These are phyloP conservation scores for Psittacula cyanocephala DNA, from an alignment of 2,113 vertebrate genomes.

Conservation along the genomic window DNA sequence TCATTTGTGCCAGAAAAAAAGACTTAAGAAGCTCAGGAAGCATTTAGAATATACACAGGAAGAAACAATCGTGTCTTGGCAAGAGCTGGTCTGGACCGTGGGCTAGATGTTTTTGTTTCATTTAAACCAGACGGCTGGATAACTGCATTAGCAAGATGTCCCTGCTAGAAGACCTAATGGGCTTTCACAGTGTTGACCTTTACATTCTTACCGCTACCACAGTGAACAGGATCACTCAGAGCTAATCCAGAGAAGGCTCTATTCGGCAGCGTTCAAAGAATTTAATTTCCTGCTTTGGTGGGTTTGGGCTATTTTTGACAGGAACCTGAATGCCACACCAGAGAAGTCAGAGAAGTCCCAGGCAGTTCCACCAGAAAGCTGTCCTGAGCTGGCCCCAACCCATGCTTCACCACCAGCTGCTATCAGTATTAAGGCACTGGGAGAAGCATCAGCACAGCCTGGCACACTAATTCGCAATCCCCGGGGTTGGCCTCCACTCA, in stretches of 20 bases:
- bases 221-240: neutral
- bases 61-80: neutral
- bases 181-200: neutral
- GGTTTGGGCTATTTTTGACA: neutral
- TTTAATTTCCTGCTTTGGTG: neutral
- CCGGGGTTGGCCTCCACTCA: rapidly evolving
- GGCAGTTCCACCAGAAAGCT: neutral
- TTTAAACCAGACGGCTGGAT: neutral
- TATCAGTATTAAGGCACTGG: rapidly evolving
- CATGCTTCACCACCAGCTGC: rapidly evolving
- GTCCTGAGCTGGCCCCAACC: neutral
- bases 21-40: neutral
- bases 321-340: neutral
- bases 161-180: neutral
- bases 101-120: neutral
- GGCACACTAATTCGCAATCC: rapidly evolving
- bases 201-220: neutral
- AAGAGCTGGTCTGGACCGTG: neutral
- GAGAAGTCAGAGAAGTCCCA: neutral
- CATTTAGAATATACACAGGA: neutral
- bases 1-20: neutral
- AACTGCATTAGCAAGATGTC: neutral
- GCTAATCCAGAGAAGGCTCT: neutral
- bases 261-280: neutral
- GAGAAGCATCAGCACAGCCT: neutral